These are phyloP conservation scores for Sminthurides aquaticus DNA, from an alignment of 2,888 invertebrate species.

Conservation along the genomic window DNA sequence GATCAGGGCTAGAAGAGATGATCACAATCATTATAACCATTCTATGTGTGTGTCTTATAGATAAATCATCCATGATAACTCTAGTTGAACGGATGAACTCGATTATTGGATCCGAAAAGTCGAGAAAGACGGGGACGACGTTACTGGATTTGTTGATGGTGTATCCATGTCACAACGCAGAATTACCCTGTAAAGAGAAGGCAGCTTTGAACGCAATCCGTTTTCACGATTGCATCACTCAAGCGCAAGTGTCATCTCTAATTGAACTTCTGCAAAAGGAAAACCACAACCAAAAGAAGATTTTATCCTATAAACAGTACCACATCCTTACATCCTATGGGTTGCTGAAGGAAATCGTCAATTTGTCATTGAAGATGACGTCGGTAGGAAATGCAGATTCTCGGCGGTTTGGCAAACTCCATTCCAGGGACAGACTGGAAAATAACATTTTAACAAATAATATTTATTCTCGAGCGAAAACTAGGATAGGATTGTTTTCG, in stretches of 20 bases:
- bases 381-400: background rate
- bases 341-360: conserved; percentile 40
- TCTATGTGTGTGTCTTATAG: conserved; percentile 27
- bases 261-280: conserved; percentile 79
- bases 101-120: conserved; percentile 27
- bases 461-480: conserved; percentile 14
- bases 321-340: conserved; percentile 40
- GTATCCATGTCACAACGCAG: conserved; percentile 75
- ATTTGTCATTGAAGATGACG: conserved; percentile 37
- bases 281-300: conserved; percentile 33
- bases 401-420: conserved; percentile 8
- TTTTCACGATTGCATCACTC: conserved; percentile 55
- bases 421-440: conserved; percentile 9
- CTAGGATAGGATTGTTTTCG: conserved; percentile 69
- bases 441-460: conserved; percentile 27
- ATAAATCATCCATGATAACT: conserved; percentile 35
- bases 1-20: no score
- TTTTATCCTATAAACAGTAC: conserved; percentile 34
- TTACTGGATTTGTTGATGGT: conserved; percentile 66
- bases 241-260: conserved; percentile 66
- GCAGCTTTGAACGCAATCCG: conserved; percentile 47
- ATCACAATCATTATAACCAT: no score
- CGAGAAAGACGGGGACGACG: conserved; percentile 39
- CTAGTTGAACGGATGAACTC: conserved; percentile 35
- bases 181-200: conserved; percentile 59